phyloP scores from a whole-genome alignment of 92 coral and sea anemone genomes.

The Phenganax subtilis region DNA sequence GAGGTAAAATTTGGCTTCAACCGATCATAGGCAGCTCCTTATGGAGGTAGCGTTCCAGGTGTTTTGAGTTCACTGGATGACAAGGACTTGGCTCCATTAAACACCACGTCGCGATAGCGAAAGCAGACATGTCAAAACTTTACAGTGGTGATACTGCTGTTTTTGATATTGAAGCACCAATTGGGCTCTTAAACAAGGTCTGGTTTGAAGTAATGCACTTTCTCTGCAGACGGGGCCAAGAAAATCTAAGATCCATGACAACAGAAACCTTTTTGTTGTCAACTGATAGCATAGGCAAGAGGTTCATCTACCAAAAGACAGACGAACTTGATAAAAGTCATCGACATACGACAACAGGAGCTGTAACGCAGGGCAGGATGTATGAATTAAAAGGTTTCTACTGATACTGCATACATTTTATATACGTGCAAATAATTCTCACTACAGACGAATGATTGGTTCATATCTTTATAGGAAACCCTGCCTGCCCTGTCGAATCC shows the following conservation, averaged over 20 bases:
- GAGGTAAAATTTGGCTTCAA: too few relatives aligned
- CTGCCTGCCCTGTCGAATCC: neutral
- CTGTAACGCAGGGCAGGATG: slow-evolving; percentile 30
- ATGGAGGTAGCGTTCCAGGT: too few relatives aligned
- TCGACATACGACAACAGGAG: slow-evolving; percentile 15
- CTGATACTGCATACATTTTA: neutral
- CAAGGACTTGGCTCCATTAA: slow-evolving; percentile 10
- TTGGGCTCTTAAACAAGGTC: slow-evolving; percentile 11
- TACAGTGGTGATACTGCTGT: slow-evolving; percentile 24
- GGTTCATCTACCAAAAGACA: slow-evolving; percentile 10
- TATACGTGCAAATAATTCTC: neutral
- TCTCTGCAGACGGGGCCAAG: slow-evolving; percentile 21
- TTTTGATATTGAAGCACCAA: slow-evolving; percentile 21
- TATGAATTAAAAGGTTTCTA: slow-evolving; percentile 17
- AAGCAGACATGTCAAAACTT: slow-evolving; percentile 25
- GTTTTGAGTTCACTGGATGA: too few relatives aligned
- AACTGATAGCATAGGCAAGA: slow-evolving; percentile 19
- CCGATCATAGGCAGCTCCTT: too few relatives aligned
- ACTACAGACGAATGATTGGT: neutral
- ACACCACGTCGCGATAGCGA: slow-evolving; percentile 20
- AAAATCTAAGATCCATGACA: slow-evolving; percentile 25
- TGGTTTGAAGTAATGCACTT: slow-evolving; percentile 30
- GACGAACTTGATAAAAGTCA: slow-evolving; percentile 24
- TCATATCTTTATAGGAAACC: neutral
- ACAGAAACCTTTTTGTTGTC: slow-evolving; percentile 15